phyloP scores from a whole-genome alignment of 2,888 invertebrate species.

The Plutella xylostella region DNA sequence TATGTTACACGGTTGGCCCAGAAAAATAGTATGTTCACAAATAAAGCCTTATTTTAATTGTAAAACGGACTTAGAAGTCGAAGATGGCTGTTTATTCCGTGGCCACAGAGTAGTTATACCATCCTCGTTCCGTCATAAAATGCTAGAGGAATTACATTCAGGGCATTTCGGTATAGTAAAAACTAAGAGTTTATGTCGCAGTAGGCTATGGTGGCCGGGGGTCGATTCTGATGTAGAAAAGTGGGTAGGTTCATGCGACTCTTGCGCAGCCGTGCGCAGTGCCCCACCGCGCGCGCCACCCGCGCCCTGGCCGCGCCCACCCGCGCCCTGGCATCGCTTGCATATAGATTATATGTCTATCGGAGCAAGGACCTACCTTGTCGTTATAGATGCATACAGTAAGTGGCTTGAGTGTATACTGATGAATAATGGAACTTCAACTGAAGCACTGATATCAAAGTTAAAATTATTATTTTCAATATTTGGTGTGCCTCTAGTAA shows the following conservation, averaged over 20 bases:
- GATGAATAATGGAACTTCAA: not conserved
- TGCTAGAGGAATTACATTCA: constrained; percentile 1
- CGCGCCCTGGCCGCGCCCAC: not conserved
- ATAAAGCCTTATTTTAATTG: not conserved
- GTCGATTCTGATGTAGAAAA: not conserved
- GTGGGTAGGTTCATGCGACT: not conserved
- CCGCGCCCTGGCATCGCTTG: not conserved
- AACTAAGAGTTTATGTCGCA: not conserved
- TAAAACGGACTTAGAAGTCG: not conserved
- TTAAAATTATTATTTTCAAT: not conserved
- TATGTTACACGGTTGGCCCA: constrained; percentile 10
- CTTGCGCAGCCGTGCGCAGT: not conserved
- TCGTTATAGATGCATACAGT: not conserved
- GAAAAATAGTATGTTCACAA: not conserved
- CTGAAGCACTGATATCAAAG: not conserved
- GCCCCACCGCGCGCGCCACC: constrained; percentile 3
- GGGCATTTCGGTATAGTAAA: too few species aligned
- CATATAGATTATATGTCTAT: constrained; percentile 1
- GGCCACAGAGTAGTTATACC: too few species aligned
- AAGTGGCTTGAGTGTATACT: not conserved
- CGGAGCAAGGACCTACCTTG: not conserved
- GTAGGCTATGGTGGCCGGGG: constrained; percentile 1
- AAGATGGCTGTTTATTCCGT: too few species aligned
- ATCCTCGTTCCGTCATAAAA: not conserved
- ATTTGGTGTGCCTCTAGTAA: not conserved